These are phyloP conservation scores for Manis javanica DNA, from an alignment of 2,797 vertebrate species.

Conservation along the genomic window DNA sequence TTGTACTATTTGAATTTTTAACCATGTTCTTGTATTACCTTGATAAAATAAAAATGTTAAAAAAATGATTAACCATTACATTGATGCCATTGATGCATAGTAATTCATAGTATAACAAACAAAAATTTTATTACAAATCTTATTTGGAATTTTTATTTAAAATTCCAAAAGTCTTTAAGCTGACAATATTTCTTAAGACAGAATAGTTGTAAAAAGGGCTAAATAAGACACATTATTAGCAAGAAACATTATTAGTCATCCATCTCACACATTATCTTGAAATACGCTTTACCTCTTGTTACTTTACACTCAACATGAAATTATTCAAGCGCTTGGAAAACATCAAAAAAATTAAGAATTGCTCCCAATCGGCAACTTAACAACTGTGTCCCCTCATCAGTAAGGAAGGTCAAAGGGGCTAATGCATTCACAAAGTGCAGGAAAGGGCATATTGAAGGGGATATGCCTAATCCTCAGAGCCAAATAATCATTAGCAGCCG, in stretches of 20 bases:
- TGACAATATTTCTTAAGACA: neutral
- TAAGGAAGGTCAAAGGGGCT: constrained; percentile 58
- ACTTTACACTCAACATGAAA: constrained; percentile 61
- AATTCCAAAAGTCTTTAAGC: constrained; percentile 12
- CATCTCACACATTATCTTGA: neutral
- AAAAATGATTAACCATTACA: neutral
- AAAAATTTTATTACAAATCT: neutral
- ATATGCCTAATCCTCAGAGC: constrained; percentile 55
- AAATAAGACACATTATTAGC: constrained; percentile 4
- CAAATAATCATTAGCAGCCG: constrained; percentile 56
- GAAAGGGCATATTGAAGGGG: neutral
- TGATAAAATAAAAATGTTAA: too few relatives aligned
- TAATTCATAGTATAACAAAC: neutral
- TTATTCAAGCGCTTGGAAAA: constrained; percentile 66
- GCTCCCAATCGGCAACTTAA: constrained; percentile 44
- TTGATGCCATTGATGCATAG: neutral
- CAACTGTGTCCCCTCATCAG: constrained; percentile 34
- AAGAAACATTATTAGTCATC: constrained; percentile 6
- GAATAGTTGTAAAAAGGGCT: neutral
- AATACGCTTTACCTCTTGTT: constrained; percentile 34
- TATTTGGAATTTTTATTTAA: neutral
- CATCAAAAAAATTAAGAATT: constrained; percentile 75
- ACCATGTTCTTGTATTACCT: too few relatives aligned
- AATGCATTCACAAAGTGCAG: constrained; percentile 44
- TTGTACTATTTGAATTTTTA: too few relatives aligned